Evolutionary conservation across 2,888 invertebrate species (phyloP).

Genomic region (Lepidocyrtoides sp.): DNA sequence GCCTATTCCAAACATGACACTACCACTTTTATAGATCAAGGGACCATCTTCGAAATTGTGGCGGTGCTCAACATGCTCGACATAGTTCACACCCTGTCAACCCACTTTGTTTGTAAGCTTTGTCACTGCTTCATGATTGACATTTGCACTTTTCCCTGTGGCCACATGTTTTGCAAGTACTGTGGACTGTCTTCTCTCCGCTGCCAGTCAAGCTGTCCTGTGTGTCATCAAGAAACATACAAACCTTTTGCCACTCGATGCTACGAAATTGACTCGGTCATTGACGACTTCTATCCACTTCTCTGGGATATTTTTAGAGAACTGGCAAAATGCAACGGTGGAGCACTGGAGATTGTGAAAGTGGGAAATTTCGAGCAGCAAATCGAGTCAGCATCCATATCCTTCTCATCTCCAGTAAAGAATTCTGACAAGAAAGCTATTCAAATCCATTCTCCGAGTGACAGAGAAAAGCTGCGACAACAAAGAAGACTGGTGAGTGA

Average conservation of each 20-base stretch:
- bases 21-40: neutral
- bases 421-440: neutral
- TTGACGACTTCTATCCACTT: slow-evolving; percentile 53
- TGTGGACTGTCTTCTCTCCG: slow-evolving; percentile 45
- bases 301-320: slow-evolving; percentile 15
- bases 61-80: slow-evolving; percentile 33
- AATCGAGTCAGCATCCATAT: neutral
- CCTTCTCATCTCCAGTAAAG: neutral
- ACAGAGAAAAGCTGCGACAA: slow-evolving; percentile 32
- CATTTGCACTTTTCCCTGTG: slow-evolving; percentile 56
- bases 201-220: slow-evolving; percentile 22
- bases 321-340: neutral
- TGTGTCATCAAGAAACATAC: slow-evolving; percentile 16
- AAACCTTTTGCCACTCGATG: slow-evolving; percentile 46
- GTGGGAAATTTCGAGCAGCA: neutral
- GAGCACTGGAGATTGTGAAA: neutral
- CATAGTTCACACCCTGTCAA: slow-evolving; percentile 21
- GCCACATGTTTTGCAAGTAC: slow-evolving; percentile 60
- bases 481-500: slow-evolving; percentile 21
- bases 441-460: slow-evolving; percentile 2
- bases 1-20: neutral
- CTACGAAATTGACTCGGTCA: slow-evolving; percentile 54
- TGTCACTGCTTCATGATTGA: slow-evolving; percentile 58
- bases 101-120: slow-evolving; percentile 37
- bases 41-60: neutral